phyloP scores from a whole-genome alignment of 23 tunicate genomes.

The Pegea sp. region DNA sequence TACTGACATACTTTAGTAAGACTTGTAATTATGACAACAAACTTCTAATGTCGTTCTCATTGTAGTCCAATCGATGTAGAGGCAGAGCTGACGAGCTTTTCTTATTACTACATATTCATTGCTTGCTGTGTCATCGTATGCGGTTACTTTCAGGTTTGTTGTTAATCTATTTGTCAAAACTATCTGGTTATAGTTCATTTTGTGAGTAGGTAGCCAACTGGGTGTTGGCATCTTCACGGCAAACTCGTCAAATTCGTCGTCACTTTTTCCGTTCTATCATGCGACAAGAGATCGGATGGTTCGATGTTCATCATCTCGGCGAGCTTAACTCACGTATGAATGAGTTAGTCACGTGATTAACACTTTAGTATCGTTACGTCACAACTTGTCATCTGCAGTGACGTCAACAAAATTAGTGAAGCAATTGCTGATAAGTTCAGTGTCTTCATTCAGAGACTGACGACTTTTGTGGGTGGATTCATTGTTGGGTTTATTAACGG shows the following conservation, averaged over 20 bases:
- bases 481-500: conserved; percentile 65
- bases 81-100: conserved; percentile 29
- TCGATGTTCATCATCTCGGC: conserved; percentile 67
- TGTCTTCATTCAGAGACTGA: conserved; percentile 43
- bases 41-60: not conserved
- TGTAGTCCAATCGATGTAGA: conserved; percentile 66
- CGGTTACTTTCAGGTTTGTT: conserved; percentile 66
- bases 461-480: conserved; percentile 64
- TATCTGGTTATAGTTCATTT: no score
- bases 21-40: not conserved
- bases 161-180: not conserved
- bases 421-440: conserved; percentile 86
- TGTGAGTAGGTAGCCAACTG: conserved; percentile 58
- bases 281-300: conserved; percentile 89
- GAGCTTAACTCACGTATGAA: conserved; percentile 81
- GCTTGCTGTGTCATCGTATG: conserved; percentile 41
- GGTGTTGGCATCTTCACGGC: conserved; percentile 60
- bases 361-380: not conserved
- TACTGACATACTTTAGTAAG: conserved; percentile 3
- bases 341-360: conserved; percentile 30
- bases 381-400: conserved; percentile 21
- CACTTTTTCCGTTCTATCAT: conserved; percentile 71
- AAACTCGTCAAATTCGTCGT: conserved; percentile 57
- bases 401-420: conserved; percentile 74
- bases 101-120: conserved; percentile 45